These are phyloP conservation scores for Ceratothoa steindachneri DNA, from an alignment of 2,888 invertebrate genomes.

Conservation along the genomic window DNA sequence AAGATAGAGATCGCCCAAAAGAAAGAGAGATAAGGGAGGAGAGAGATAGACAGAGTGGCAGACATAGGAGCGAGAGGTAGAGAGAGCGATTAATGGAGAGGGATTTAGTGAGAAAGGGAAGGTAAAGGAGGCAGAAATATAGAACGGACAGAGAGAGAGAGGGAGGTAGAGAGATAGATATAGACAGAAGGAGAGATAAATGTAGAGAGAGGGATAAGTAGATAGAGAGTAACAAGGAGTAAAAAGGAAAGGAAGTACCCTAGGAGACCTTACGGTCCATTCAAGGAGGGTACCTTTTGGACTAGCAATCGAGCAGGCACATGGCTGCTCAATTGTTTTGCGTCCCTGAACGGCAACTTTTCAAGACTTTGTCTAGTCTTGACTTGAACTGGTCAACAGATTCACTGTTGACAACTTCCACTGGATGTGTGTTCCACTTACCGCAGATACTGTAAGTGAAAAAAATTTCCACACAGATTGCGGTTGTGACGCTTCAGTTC, in stretches of 20 bases:
- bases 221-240: not conserved
- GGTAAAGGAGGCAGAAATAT: not conserved
- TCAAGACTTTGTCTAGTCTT: too few relatives aligned
- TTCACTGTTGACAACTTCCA: too few relatives aligned
- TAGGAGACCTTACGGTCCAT: not conserved
- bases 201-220: not conserved
- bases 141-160: conserved; percentile 2
- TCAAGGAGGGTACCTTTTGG: not conserved
- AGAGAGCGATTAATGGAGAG: conserved; percentile 1
- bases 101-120: not conserved
- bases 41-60: conserved; percentile 4
- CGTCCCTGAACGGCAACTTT: too few relatives aligned
- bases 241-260: not conserved
- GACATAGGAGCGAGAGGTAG: not conserved
- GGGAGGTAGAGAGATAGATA: conserved; percentile 6
- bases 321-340: too few relatives aligned
- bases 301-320: too few relatives aligned
- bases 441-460: too few relatives aligned
- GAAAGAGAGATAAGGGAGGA: not conserved
- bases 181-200: conserved; percentile 1
- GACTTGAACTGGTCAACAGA: too few relatives aligned
- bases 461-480: too few relatives aligned
- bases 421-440: too few relatives aligned
- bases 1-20: too few relatives aligned
- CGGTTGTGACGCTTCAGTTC: too few relatives aligned